These are phyloP conservation scores for Philaethria dido DNA, from an alignment of 2,888 invertebrate species.

Conservation along the genomic window DNA sequence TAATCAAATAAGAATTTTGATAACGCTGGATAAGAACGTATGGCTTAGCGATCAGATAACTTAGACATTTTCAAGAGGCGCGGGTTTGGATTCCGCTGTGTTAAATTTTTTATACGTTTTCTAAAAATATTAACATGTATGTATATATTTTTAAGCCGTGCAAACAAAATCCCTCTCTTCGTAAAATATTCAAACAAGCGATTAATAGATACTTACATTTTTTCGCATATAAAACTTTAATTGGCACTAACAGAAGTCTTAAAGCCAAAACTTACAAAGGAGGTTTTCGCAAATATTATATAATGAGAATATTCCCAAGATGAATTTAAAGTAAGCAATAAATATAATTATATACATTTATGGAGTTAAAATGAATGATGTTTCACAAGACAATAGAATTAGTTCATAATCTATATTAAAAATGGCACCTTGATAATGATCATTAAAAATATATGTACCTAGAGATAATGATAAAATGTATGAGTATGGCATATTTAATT, in stretches of 20 bases:
- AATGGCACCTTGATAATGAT: constrained; percentile 2
- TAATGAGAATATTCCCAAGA: constrained; percentile 30
- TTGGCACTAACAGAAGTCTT: constrained; percentile 25
- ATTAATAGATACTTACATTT: neutral
- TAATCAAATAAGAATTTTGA: no score
- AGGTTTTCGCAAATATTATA: constrained; percentile 25
- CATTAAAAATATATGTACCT: constrained; percentile 6
- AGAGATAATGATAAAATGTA: constrained; percentile 2
- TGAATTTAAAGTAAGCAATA: constrained; percentile 29
- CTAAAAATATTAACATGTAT: no score
- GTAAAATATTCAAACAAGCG: neutral
- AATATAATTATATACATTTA: constrained; percentile 26
- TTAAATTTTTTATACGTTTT: no score
- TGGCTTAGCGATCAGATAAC: no score
- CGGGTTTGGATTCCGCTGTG: no score
- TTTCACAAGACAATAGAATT: constrained; percentile 17
- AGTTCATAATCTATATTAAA: constrained; percentile 26
- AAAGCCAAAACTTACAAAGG: constrained; percentile 11
- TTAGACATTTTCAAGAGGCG: no score
- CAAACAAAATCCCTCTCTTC: no score
- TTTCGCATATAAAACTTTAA: constrained; percentile 25
- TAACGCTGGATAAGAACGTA: no score
- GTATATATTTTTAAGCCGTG: no score
- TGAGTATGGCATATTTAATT: neutral
- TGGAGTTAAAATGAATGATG: constrained; percentile 1